Percentiles rank a stretch among this genome's conserved stretches.
Conservation (phyloP, 2,888 invertebrate genomes). For the Trimorus sp. region DNA sequence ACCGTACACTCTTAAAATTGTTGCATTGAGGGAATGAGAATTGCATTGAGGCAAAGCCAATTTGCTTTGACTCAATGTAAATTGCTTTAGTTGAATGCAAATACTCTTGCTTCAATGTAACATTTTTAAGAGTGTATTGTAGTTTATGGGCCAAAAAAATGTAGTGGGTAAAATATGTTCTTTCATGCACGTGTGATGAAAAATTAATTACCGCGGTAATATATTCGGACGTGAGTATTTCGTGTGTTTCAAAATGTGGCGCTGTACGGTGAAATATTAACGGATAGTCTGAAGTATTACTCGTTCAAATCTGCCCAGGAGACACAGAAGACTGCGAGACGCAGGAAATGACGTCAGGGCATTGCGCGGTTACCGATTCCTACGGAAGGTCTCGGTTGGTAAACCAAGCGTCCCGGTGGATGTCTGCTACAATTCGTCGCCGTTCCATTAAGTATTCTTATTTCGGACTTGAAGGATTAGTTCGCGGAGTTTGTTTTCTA, state of each 20-base stretch:
- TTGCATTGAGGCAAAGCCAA: too few species aligned
- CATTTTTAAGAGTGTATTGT: too few species aligned
- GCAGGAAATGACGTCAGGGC: slow-evolving; percentile 78
- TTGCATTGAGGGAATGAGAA: too few species aligned
- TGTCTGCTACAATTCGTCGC: slow-evolving; percentile 69
- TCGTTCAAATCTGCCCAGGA: slow-evolving; percentile 40
- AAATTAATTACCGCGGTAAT: not conserved
- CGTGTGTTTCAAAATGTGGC: not conserved
- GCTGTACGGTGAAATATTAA: slow-evolving; percentile 12
- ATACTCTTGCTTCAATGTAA: too few species aligned
- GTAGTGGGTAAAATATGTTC: too few species aligned
- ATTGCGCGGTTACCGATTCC: slow-evolving; percentile 75
- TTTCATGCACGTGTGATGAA: not conserved
- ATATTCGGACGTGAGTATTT: not conserved
- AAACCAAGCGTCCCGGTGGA: slow-evolving; percentile 77
- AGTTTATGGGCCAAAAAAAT: too few species aligned
- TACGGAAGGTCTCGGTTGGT: slow-evolving; percentile 77
- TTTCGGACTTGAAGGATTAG: slow-evolving; percentile 45
- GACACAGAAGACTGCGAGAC: slow-evolving; percentile 57
- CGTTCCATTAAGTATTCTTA: slow-evolving; percentile 62
- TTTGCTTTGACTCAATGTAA: too few species aligned
- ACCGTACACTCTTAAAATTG: too few species aligned
- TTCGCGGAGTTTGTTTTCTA: not conserved
- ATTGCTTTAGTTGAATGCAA: too few species aligned
- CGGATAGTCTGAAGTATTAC: slow-evolving; percentile 35